Base-by-base conservation (phyloP, 2,797 vertebrate species). In the Picus viridis region DNA sequence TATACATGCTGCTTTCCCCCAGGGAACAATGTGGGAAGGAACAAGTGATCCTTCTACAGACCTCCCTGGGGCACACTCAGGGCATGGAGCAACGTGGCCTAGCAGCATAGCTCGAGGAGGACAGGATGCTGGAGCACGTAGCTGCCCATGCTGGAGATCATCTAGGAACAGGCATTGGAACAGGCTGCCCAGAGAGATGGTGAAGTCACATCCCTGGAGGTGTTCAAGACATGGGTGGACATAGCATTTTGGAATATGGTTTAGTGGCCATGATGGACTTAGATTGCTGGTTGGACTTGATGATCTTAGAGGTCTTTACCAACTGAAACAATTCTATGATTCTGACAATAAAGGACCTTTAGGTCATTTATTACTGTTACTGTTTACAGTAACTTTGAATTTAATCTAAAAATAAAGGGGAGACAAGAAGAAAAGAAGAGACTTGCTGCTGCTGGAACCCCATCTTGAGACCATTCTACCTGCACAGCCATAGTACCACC, bases 401-500 rank as follows among this genome's bases (percentile, higher is more conserved):
- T 75, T 69, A 20, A 49, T 6, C 5, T 2, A 47, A n/a, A 6
- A 29, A 43, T 24, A 34, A 54, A 41, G 43, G 12, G 7, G 2
- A 6, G 3, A 20, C 47, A 13, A 32, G 7, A 22, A 26, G 18
- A 34, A 34, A 20, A 6, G 15, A 19, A 10, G 27, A 34, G 15
- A 56, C 27, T 56, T 56, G 54, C 29, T 30, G 27, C 54, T 5
- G 32, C 43, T 26, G 32, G 17, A 23, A 49, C 24, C 41, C 6
- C 45, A 41, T 12, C 3, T 0, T 2, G 49, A 36, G 65, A 5
- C 29, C 0, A 4, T 27, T 19, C 16, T 24, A 53, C 32, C 78
- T 12, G 18, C 1, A 9, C 0, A 32, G 73, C 24, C 5, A 2
- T 5, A 10, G 36, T 3, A 3, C 29, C 4, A 4, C 14, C 62